phyloP scores from a whole-genome alignment of 1,140 invertebrate genomes.

The Papilio glaucus region DNA sequence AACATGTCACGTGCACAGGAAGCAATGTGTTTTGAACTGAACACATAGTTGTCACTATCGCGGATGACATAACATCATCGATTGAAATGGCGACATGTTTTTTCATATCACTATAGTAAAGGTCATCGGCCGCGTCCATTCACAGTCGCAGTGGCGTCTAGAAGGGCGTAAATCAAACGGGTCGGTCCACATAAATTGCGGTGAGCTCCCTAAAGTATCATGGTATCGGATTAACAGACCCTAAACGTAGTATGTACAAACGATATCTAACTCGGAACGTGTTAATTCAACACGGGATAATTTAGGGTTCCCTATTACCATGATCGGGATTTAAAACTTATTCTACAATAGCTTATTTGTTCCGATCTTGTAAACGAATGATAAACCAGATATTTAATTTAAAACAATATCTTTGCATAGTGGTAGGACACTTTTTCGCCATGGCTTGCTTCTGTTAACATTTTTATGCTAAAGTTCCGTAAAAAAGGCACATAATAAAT shows the following conservation, averaged over 20 bases:
- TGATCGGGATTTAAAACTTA: neutral
- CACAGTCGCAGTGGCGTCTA: constrained; percentile 16
- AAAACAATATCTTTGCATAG: no score
- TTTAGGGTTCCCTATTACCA: constrained; percentile 53
- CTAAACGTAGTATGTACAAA: constrained; percentile 59
- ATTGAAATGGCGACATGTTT: constrained; percentile 33
- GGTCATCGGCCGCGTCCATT: constrained; percentile 33
- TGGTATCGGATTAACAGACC: constrained; percentile 71
- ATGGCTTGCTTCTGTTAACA: no score
- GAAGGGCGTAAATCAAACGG: constrained; percentile 59
- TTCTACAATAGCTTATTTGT: no score
- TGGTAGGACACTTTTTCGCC: no score
- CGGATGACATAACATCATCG: constrained; percentile 32
- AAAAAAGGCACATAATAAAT: no score
- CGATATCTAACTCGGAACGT: constrained; percentile 61
- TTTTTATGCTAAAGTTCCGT: no score
- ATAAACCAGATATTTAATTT: no score
- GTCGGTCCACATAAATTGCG: constrained; percentile 63
- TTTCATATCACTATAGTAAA: constrained; percentile 24
- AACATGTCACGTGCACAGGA: constrained; percentile 32
- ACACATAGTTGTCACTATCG: constrained; percentile 9
- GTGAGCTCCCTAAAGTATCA: constrained; percentile 64
- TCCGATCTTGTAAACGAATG: no score
- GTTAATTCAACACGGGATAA: constrained; percentile 57
- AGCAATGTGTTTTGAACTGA: constrained; percentile 28